Base-by-base conservation (phyloP, 2,113 vertebrate genomes). In the Hydrolagus affinis region DNA sequence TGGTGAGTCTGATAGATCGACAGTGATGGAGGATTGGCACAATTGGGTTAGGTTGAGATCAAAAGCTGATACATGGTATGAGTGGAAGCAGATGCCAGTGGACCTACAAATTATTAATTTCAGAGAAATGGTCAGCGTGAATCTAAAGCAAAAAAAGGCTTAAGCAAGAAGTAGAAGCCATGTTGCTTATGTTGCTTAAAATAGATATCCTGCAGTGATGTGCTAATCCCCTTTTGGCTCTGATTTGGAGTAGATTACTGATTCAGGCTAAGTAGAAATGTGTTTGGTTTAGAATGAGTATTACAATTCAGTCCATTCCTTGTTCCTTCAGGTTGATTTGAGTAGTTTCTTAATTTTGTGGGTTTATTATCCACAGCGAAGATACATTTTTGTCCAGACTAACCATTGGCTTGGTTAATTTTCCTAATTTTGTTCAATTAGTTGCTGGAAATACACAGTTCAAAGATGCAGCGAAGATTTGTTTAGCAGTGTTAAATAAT, bases 191-290 rank as follows among this genome's bases (percentile, higher is more conserved):
- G 86, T 78, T 88, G 87, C 89, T 85, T 80, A 90, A 94, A 94
- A 95, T 94, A 95, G 93, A 92, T 91, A 70, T 92, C 91, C 92
- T 91, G 74, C 87, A 86, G 88, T 88, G 91, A 89, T 88, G 89
- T 87, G 91, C 93, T 94, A 95, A 95, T 95, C 92, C 91, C 86
- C 88, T 88, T 89, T 91, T 91, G 93, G 92, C 92, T 91, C 88
- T 86, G 85, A 76, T 90, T 88, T 90, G 88, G 89, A 87, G 86
- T 68, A 86, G 92, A 93, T 93, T 93, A 95, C 90, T 90, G 89
- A 92, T 87, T 91, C 85, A 87, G 91, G 88, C 89, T 87, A 87
- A 87, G 87, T 86, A 86, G 72, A 88, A 87, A 88, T 87, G 89
- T 89, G 85, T 89, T 90, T 88, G 89, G 89, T 88, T 89, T n/a